A percentile compares a stretch with the other conserved stretches of the same genome.
These are phyloP conservation scores for Ganaspis sp. DNA, from an alignment of 1,140 invertebrate genomes.

Conservation along the genomic window DNA sequence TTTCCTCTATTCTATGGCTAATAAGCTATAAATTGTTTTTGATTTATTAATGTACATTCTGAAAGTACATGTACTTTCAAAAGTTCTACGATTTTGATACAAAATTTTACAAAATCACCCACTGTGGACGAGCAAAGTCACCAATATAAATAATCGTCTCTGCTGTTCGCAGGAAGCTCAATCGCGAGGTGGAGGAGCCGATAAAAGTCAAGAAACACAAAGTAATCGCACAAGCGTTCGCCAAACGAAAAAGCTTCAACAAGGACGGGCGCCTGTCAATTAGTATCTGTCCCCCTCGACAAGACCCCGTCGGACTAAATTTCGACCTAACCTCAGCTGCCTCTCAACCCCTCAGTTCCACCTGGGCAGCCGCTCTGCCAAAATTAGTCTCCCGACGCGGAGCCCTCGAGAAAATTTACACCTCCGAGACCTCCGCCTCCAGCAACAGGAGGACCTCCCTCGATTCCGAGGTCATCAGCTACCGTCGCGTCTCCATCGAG, in stretches of 20 bases:
- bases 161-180: slow-evolving; percentile 67
- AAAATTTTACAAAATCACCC: no score
- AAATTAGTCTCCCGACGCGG: slow-evolving; percentile 89
- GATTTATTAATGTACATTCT: no score
- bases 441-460: slow-evolving; percentile 80
- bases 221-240: slow-evolving; percentile 92
- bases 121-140: no score
- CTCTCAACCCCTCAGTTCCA: slow-evolving; percentile 86
- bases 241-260: slow-evolving; percentile 90
- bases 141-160: no score
- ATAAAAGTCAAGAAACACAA: slow-evolving; percentile 90
- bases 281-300: slow-evolving; percentile 88
- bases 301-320: slow-evolving; percentile 92
- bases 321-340: slow-evolving; percentile 89
- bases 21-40: no score
- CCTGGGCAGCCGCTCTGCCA: slow-evolving; percentile 92
- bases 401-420: slow-evolving; percentile 77
- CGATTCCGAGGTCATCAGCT: slow-evolving; percentile 89
- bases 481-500: slow-evolving; percentile 87
- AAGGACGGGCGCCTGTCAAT: slow-evolving; percentile 90
- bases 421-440: slow-evolving; percentile 79
- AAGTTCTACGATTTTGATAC: no score
- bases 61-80: no score
- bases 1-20: no score
- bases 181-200: slow-evolving; percentile 84